Base-by-base conservation (phyloP, 2,888 invertebrate genomes). In the Tyria jacobaeae region DNA sequence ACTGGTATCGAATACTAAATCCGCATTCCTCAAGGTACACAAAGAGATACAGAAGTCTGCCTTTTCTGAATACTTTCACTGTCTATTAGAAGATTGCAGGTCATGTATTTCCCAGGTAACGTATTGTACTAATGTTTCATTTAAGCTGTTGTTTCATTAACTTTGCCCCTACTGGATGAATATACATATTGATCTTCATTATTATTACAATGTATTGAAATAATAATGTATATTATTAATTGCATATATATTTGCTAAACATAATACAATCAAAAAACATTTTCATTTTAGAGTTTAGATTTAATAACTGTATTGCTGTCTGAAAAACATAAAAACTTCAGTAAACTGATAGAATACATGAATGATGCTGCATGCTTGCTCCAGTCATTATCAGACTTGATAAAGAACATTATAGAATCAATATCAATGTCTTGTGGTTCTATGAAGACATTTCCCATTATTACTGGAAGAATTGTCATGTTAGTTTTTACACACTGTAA, bases 401-500 rank as follows among this genome's bases (percentile, higher is more conserved):
- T 87, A 1, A 89, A 89, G 69, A 84, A 72, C 60, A 66, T 87
- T 0, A 68, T 88, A 15, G 87, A 88, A 63, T 76, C 83, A 12
- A 70, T 84, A 5, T 66, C 84, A 1, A 77, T 90, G 75, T 66
- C 81, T 0, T 89, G 87, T 62, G 70, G 69, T 56, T 66, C 61
- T 3, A 78, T 88, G 78, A 87, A 84, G 60, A 75, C 61, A 14
- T 89, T 91, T 63, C 90, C 92, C 10, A 82, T 71, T 1, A 71
- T 78, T 4, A 86, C 90, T 6, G 89, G 88, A 21, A 78, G 79
- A 17, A 90, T 94, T 49, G 82, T 95, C 48, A 76, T 84, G 48
- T 75, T 81, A 58, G 88, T 94, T 31, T 94, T 94, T 70, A 81
- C 78, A 61, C 94, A 95, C 75, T 94, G 94, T 75, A 94, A 89